These are phyloP conservation scores for Pocota personata DNA, from an alignment of 2,888 invertebrate genomes.

Conservation along the genomic window DNA sequence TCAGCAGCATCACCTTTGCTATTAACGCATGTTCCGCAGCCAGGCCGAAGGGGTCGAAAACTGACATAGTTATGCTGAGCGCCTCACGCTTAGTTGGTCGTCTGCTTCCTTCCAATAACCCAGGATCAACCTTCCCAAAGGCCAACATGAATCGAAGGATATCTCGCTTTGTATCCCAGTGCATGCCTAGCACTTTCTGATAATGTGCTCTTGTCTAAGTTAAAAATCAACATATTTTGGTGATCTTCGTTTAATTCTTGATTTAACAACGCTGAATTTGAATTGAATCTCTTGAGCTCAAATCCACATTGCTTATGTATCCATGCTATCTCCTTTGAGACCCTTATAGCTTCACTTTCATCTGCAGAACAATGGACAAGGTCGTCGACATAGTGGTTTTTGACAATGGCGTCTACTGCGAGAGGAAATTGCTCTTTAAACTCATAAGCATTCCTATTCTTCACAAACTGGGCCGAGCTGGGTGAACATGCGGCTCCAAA, in stretches of 20 bases:
- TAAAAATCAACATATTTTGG: background rate
- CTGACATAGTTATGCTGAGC: background rate
- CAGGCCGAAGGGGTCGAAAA: no score
- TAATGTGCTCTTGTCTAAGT: background rate
- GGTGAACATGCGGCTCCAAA: slow-evolving; percentile 74
- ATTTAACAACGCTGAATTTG: background rate
- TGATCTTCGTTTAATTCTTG: background rate
- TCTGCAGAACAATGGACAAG: background rate
- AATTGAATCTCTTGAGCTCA: background rate
- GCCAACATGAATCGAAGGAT: slow-evolving; percentile 32
- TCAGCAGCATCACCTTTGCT: background rate
- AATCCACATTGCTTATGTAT: background rate
- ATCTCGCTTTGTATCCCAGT: slow-evolving; percentile 43
- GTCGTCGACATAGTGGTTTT: slow-evolving; percentile 41
- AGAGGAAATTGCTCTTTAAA: background rate
- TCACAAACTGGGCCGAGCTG: slow-evolving; percentile 61
- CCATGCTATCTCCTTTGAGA: background rate
- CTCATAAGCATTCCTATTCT: slow-evolving; percentile 29
- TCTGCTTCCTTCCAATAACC: slow-evolving; percentile 1
- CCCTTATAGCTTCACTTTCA: slow-evolving; percentile 10
- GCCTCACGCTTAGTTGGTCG: slow-evolving; percentile 40
- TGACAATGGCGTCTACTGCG: slow-evolving; percentile 22
- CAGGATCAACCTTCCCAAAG: slow-evolving; percentile 41
- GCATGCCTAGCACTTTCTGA: slow-evolving; percentile 51
- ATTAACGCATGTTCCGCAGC: background rate